These are phyloP conservation scores for Tipula helvola DNA, from an alignment of 2,888 invertebrate genomes.

Conservation along the genomic window DNA sequence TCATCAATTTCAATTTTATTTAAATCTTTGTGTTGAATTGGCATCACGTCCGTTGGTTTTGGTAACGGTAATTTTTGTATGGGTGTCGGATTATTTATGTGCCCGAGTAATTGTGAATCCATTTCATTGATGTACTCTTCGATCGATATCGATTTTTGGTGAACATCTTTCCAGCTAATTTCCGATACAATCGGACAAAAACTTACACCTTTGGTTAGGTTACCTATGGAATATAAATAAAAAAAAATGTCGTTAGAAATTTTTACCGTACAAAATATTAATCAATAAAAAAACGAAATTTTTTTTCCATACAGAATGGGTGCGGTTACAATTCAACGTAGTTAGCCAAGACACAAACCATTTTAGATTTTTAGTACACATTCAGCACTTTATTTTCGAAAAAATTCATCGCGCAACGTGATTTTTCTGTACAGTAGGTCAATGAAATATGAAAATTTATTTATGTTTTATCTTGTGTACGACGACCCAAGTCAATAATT, in stretches of 20 bases:
- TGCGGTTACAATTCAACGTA: background rate
- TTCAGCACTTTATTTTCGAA: background rate
- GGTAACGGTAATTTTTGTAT: background rate
- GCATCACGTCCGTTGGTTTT: too few relatives aligned
- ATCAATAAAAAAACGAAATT: background rate
- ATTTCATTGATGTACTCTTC: slow-evolving; percentile 22
- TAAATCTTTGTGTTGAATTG: background rate
- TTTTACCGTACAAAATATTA: background rate
- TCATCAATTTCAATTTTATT: background rate
- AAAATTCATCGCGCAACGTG: background rate
- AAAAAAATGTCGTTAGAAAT: background rate
- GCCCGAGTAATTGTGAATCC: background rate
- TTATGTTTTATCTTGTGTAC: background rate
- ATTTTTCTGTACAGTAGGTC: background rate
- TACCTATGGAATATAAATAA: background rate
- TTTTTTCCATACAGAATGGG: background rate
- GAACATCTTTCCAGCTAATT: slow-evolving; percentile 54
- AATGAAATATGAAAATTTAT: background rate
- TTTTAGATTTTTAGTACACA: background rate
- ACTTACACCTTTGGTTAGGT: slow-evolving; percentile 47
- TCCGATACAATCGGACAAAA: slow-evolving; percentile 70
- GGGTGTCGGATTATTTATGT: background rate
- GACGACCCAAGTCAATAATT: background rate
- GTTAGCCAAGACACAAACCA: background rate
- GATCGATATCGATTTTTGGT: slow-evolving; percentile 38